These are phyloP conservation scores for Apodemia hepburni DNA, from an alignment of 2,888 invertebrate species.

Conservation along the genomic window DNA sequence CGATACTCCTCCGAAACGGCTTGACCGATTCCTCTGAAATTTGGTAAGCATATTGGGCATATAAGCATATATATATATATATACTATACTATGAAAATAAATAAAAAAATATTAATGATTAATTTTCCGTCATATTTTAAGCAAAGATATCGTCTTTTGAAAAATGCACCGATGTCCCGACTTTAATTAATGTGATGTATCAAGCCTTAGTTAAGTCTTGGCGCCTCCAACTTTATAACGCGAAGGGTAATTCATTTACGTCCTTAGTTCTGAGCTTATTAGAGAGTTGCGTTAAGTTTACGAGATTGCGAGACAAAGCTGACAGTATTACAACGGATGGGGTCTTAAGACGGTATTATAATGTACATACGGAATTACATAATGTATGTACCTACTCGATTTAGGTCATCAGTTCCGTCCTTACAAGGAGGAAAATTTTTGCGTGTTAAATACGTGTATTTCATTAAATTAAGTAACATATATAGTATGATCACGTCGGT, in stretches of 20 bases:
- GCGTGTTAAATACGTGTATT: not conserved
- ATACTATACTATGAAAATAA: no score
- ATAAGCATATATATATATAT: no score
- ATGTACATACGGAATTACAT: slow-evolving; percentile 2
- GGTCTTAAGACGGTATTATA: slow-evolving; percentile 9
- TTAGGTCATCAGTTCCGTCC: not conserved
- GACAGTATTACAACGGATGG: slow-evolving; percentile 25
- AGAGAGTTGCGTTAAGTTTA: slow-evolving; percentile 25
- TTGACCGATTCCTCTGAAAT: no score
- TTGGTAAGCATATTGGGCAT: no score
- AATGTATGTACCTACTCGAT: not conserved
- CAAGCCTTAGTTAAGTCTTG: slow-evolving; percentile 6
- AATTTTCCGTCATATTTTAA: not conserved
- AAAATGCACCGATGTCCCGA: not conserved
- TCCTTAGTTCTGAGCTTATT: slow-evolving; percentile 28
- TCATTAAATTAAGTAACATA: not conserved
- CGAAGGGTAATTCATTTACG: slow-evolving; percentile 29
- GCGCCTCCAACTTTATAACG: slow-evolving; percentile 20
- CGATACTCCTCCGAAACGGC: no score
- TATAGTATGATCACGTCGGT: no score
- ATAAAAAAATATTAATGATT: no score
- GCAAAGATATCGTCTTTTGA: not conserved
- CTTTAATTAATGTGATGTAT: slow-evolving; percentile 6
- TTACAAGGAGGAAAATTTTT: not conserved
- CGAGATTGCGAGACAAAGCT: slow-evolving; percentile 25